Percentiles rank a stretch among this genome's conserved stretches.
Conservation (phyloP, 2,113 vertebrate genomes). For the Bubo scandiacus region DNA sequence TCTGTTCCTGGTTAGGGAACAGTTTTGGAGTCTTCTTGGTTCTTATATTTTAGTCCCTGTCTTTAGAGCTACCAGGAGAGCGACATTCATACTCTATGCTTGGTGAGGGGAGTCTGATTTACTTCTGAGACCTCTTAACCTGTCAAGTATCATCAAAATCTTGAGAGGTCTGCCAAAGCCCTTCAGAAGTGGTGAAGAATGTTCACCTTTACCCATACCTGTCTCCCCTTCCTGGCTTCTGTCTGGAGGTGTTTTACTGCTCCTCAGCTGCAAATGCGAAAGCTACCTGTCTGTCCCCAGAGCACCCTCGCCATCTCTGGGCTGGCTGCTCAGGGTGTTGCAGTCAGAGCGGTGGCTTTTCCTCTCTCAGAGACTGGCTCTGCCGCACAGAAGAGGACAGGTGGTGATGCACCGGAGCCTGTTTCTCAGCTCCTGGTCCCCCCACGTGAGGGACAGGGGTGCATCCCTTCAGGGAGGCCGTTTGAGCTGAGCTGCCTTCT, state of each 20-base stretch:
- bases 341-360: neutral
- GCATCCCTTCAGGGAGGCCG: neutral
- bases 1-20: neutral
- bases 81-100: neutral
- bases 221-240: neutral
- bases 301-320: neutral
- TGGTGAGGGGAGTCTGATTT: neutral
- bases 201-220: accelerated
- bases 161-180: neutral
- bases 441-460: neutral
- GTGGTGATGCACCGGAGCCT: neutral
- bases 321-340: neutral
- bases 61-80: neutral
- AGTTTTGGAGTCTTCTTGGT: neutral
- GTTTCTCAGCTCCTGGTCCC: neutral
- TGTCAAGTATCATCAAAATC: neutral
- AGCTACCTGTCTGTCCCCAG: neutral
- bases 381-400: neutral
- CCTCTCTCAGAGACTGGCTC: neutral
- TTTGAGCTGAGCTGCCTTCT: neutral
- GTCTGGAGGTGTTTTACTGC: neutral
- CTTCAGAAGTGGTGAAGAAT: neutral
- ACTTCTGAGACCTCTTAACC: neutral
- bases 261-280: neutral
- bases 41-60: neutral